A percentile compares a stretch with the other conserved stretches of the same genome.
phyloP scores from a whole-genome alignment of 2,113 vertebrate species.

The Menura novaehollandiae region DNA sequence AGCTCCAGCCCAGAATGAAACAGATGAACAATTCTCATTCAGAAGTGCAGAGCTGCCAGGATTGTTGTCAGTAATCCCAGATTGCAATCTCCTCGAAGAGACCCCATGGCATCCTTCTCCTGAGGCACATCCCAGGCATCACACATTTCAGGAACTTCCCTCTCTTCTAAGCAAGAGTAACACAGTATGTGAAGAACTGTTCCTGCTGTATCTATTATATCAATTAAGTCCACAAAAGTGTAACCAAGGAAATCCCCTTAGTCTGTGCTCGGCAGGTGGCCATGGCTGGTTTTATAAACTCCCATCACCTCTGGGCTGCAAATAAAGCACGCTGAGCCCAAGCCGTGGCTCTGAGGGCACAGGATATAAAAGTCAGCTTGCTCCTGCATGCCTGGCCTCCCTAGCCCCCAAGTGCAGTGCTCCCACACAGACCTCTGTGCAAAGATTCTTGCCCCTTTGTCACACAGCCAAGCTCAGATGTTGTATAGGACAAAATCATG shows the following conservation, averaged over 20 bases:
- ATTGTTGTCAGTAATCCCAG: background rate
- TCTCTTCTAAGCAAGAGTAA: background rate
- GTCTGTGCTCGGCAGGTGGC: background rate
- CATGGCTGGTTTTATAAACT: background rate
- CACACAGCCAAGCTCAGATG: background rate
- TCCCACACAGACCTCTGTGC: background rate
- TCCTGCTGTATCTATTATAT: background rate
- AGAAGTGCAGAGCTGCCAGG: background rate
- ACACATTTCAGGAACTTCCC: background rate
- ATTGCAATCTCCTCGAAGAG: background rate
- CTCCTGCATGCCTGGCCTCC: background rate
- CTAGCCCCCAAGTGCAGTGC: background rate
- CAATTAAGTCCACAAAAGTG: background rate
- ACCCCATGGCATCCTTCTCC: background rate
- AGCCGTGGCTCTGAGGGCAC: accelerated
- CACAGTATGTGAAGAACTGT: background rate
- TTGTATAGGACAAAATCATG: background rate
- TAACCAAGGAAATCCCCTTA: background rate
- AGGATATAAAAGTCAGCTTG: background rate
- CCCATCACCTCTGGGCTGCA: background rate
- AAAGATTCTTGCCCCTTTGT: background rate
- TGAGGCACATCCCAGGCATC: background rate
- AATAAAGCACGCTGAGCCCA: background rate
- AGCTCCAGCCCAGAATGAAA: background rate
- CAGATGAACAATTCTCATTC: background rate